Evolutionary conservation across 2,888 invertebrate genomes (phyloP), one percentile per base, ranked within the genome.

Genomic region (Cancer borealis): DNA sequence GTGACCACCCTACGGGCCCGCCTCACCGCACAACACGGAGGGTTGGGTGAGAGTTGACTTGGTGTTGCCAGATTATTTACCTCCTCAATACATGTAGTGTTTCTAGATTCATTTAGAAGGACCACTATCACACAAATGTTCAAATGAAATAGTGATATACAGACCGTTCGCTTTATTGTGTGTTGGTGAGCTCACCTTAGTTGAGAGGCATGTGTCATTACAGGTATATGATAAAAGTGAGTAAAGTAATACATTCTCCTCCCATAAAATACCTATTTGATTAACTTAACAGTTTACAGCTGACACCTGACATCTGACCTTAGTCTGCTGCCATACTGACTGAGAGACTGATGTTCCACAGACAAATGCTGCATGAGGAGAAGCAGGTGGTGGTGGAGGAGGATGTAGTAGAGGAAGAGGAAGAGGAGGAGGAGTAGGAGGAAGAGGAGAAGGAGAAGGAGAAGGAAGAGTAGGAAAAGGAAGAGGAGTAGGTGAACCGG

Each of bases 271-370:
- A 0, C 14, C 39, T 39, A 14, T 12, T 30, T 84, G 14, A 84
- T 84, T 39, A 84, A 84, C 39, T 14, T 39, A 84, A 84, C 84
- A 84, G 84, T 39, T 3, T 84, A 39, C 84, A 84, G 84, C 84
- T 30, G 84, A 84, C 84, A 84, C 84, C 84, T 84, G 84, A 84
- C 84, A 84, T 39, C 84, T 84, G 84, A 84, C 39, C 84, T 84
- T 39, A 84, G 84, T 39, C 39, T 10, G 26, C 73, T 26, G 26
- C 84, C 39, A 12, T 39, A 30, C 84, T 79, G 73, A 79, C 73
- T 79, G 73, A 79, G 60, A 73, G 84, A 84, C 84, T 10, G 84
- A 84, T 84, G 84, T 17, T 39, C n/a, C 39, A 10, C 84, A 39
- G 84, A 84, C 84, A 39, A 39, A 3, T 10, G 10, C n/a, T 26